Percentiles rank a stretch among this genome's conserved stretches.
These are phyloP conservation scores for Anas platyrhynchos DNA, from an alignment of 2,113 vertebrate species.

Conservation along the genomic window DNA sequence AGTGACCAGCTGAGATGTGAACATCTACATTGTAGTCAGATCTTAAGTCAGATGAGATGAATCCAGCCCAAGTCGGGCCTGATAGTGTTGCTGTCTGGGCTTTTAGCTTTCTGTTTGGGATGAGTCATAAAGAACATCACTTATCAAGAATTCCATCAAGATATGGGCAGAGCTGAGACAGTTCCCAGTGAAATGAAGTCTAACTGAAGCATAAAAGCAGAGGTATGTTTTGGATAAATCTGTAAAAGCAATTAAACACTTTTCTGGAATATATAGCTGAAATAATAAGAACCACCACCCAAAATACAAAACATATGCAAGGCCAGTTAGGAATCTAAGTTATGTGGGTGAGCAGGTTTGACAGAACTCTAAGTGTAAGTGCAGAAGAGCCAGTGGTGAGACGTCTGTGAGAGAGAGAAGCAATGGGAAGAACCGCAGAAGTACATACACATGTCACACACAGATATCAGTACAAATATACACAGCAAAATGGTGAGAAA, in stretches of 20 bases:
- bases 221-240: neutral
- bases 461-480: neutral
- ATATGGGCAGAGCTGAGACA: neutral
- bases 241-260: neutral
- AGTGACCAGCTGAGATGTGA: neutral
- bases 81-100: neutral
- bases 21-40: neutral
- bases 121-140: neutral
- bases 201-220: neutral
- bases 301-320: neutral
- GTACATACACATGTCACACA: neutral
- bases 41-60: neutral
- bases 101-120: neutral
- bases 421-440: neutral
- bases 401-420: neutral
- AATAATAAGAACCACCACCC: neutral
- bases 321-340: neutral
- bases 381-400: neutral
- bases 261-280: neutral
- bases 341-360: neutral
- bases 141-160: neutral
- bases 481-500: neutral
- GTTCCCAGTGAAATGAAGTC: neutral
- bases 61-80: neutral
- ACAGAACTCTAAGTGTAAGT: neutral